A percentile compares a stretch with the other conserved stretches of the same genome.
Conservation (phyloP, 2,113 vertebrate species). For the Xiphophorus couchianus region DNA sequence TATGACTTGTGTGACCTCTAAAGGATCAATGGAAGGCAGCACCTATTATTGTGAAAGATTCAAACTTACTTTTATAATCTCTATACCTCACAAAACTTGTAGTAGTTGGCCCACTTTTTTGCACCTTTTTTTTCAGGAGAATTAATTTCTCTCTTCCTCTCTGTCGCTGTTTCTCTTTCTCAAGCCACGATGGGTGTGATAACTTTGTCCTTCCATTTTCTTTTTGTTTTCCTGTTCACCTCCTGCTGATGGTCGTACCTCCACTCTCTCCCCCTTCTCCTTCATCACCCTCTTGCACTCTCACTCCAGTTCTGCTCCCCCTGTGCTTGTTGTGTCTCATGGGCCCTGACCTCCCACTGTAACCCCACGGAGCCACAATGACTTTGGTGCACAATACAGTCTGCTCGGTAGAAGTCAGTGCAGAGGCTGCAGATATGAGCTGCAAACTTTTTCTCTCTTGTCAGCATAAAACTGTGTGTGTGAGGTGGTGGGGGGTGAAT, state of each 20-base stretch:
- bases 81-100: constrained; percentile 21
- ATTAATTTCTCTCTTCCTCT: constrained; percentile 35
- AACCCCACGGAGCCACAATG: constrained; percentile 65
- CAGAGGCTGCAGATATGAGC: constrained; percentile 78
- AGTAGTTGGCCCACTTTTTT: constrained; percentile 31
- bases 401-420: constrained; percentile 72
- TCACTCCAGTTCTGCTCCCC: constrained; percentile 52
- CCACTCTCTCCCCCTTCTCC: constrained; percentile 8
- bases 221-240: constrained; percentile 6
- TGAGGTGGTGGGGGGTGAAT: constrained; percentile 67
- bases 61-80: constrained; percentile 10
- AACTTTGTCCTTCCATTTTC: constrained; percentile 44
- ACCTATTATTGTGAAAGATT: neutral
- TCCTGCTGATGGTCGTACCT: constrained; percentile 52
- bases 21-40: neutral
- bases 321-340: constrained; percentile 52
- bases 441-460: constrained; percentile 75
- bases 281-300: constrained; percentile 39
- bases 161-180: neutral
- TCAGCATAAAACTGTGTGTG: constrained; percentile 79
- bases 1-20: neutral
- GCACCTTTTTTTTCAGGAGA: constrained; percentile 20
- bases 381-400: constrained; percentile 69
- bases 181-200: constrained; percentile 32
- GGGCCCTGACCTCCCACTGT: constrained; percentile 64